phyloP scores from a whole-genome alignment of 2,797 vertebrate genomes.

The Acrossocheilus wenchowensis region DNA sequence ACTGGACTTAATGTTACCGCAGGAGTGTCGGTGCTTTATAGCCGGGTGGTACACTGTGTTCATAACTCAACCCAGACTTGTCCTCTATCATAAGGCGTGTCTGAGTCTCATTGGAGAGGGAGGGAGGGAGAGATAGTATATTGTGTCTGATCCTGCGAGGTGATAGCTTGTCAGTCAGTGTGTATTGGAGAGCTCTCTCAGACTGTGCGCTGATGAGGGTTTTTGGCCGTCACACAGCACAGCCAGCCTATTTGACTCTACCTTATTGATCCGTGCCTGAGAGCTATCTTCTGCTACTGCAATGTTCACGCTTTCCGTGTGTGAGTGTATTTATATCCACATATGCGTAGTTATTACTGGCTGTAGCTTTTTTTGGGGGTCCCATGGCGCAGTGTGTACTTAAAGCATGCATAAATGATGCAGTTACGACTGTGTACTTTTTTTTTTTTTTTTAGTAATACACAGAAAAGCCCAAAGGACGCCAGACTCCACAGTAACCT shows the following conservation, averaged over 20 bases:
- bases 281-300: slow-evolving; percentile 38
- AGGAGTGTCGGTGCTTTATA: slow-evolving; percentile 32
- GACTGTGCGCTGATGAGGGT: slow-evolving; percentile 25
- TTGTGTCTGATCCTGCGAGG: slow-evolving; percentile 19
- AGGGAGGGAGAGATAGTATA: slow-evolving; percentile 29
- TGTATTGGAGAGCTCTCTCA: slow-evolving; percentile 29
- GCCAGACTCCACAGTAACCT: not conserved
- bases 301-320: not conserved
- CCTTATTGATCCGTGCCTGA: slow-evolving; percentile 44
- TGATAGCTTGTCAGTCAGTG: slow-evolving; percentile 47
- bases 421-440: not conserved
- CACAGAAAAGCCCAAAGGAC: not conserved
- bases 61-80: slow-evolving; percentile 35
- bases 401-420: not conserved
- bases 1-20: slow-evolving; percentile 27
- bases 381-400: not conserved
- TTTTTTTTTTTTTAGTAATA: not conserved
- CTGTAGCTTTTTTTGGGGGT: not conserved
- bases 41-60: slow-evolving; percentile 30
- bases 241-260: slow-evolving; percentile 42
- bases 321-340: not conserved
- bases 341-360: not conserved
- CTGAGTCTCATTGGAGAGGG: slow-evolving; percentile 19
- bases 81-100: slow-evolving; percentile 28
- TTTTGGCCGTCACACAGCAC: slow-evolving; percentile 18